Conservation (phyloP, 1,140 invertebrate genomes). For the Atta texana region DNA sequence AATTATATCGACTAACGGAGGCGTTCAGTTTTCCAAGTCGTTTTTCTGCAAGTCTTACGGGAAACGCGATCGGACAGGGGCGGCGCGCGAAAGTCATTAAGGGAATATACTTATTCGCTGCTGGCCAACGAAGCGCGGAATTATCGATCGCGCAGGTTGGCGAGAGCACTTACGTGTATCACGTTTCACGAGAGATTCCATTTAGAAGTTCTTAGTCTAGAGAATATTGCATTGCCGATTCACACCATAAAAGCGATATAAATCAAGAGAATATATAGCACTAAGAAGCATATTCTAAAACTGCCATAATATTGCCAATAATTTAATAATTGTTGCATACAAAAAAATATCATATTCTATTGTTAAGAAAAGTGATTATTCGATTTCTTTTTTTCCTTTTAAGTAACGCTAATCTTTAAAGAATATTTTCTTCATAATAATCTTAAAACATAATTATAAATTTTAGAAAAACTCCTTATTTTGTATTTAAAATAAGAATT, state of each 20-base stretch:
- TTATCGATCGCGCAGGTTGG: constrained; percentile 32
- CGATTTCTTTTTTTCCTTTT: no score
- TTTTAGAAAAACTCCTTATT: no score
- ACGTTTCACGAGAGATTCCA: constrained; percentile 34
- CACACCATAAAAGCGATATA: not conserved
- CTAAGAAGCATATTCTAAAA: not conserved
- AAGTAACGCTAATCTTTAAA: no score
- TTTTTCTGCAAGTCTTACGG: constrained; percentile 46
- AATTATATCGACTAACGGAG: constrained; percentile 37
- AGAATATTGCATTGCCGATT: not conserved
- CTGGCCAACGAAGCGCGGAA: constrained; percentile 39
- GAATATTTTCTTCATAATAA: no score
- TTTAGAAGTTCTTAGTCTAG: not conserved
- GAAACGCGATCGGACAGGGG: constrained; percentile 49
- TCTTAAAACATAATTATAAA: no score
- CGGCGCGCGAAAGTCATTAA: constrained; percentile 54
- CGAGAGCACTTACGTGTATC: constrained; percentile 40
- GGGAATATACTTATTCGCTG: constrained; percentile 52
- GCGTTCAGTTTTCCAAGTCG: constrained; percentile 28
- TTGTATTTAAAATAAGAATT: no score
- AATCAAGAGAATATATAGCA: not conserved
- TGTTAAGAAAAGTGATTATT: no score
- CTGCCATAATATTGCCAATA: not conserved
- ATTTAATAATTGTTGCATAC: not conserved
- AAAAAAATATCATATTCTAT: no score